Conservation (phyloP, 2,888 invertebrate genomes). For the Apodemia duryi region DNA sequence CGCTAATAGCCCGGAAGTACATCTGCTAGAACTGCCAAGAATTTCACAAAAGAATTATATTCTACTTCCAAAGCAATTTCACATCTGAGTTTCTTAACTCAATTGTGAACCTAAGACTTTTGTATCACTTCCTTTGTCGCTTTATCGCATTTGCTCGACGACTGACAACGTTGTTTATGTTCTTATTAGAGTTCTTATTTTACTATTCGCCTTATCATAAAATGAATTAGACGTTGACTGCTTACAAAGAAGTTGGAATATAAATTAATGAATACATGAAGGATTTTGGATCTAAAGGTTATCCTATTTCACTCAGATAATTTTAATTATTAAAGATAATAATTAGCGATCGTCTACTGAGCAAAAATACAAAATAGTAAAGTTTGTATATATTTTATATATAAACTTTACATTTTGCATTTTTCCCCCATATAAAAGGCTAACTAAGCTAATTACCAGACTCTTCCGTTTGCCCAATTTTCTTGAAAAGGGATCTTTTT, state of each 20-base stretch:
- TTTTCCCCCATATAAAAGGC: too few species aligned
- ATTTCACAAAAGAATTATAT: conserved; percentile 49
- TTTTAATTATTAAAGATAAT: too few species aligned
- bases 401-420: too few species aligned
- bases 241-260: background rate
- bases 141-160: conserved; percentile 13
- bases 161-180: conserved; percentile 14
- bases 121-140: conserved; percentile 20
- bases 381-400: too few species aligned
- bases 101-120: conserved; percentile 33
- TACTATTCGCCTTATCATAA: background rate
- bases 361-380: too few species aligned
- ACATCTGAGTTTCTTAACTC: conserved; percentile 47
- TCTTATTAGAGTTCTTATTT: background rate
- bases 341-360: too few species aligned
- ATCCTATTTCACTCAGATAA: too few species aligned
- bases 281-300: too few species aligned
- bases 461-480: too few species aligned
- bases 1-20: conserved; percentile 38
- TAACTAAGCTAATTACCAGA: too few species aligned
- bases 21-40: conserved; percentile 53
- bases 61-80: conserved; percentile 48
- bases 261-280: background rate
- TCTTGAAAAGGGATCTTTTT: too few species aligned
- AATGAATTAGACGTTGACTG: background rate